Base-by-base conservation (phyloP, 2,113 vertebrate genomes). In the Cranoglanis bouderius region DNA sequence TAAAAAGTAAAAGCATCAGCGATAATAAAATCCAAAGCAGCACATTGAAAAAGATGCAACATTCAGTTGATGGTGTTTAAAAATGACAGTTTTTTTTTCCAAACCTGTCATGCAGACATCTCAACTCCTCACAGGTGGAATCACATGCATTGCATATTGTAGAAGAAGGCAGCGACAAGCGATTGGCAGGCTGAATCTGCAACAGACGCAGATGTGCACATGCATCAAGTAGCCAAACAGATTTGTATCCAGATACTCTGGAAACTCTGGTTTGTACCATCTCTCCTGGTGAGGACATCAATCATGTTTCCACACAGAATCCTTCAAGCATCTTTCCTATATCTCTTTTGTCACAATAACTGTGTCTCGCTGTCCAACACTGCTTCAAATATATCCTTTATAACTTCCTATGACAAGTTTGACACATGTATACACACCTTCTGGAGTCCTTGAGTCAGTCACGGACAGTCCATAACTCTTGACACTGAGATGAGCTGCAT, bases 251-350 rank as follows among this genome's bases (percentile, higher is more conserved):
- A 86, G 46, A 84, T 72, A 85, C n/a, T n/a, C n/a, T 65, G 78
- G 38, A 10, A 89, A 59, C 5, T 46, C 10, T 84, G 57, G 85
- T 87, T 88, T 81, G 78, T 90, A 88, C 80, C 88, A 91, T 88
- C 86, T 91, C 90, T 88, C 88, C 86, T 59, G 63, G 65, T 87
- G 84, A 91, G 75, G 74, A 82, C 29, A 32, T 38, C 84, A 85
- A 65, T 21, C 70, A 14, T 63, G 32, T 87, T 74, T 82, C 84
- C 82, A 82, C 84, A 84, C 86, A n/a, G n/a, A 51, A 61, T 53
- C 82, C 78, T 77, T 86, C 85, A 51, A 84, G 55, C 55, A 86
- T 82, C 65, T 67, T 80, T 89, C 70, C 59, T 63, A 21, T 61
- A 49, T 86, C 67, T 46, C 43, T 40, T 87, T 61, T 61, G 57